These are phyloP conservation scores for Gymnosoma rotundatum DNA, from an alignment of 2,888 invertebrate species.

Conservation along the genomic window DNA sequence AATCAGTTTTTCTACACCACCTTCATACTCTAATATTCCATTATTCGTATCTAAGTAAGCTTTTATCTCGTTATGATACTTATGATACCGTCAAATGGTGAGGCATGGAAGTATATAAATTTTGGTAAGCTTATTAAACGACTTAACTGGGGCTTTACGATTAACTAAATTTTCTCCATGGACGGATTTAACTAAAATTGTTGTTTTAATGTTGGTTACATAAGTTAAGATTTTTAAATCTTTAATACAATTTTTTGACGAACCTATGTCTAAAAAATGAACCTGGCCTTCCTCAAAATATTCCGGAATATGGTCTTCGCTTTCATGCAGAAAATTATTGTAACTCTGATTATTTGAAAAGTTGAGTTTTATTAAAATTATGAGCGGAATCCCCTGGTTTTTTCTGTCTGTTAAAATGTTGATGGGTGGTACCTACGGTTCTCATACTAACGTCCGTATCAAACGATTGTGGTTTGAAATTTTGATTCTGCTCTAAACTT, in stretches of 20 bases:
- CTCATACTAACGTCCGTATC: not conserved
- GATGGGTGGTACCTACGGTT: not conserved
- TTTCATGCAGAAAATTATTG: not conserved
- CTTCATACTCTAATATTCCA: constrained; percentile 5
- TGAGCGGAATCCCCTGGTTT: not conserved
- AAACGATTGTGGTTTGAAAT: not conserved
- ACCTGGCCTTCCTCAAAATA: not conserved
- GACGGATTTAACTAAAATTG: not conserved
- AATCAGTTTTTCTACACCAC: not conserved
- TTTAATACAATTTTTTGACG: constrained; percentile 9
- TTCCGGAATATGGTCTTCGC: not conserved
- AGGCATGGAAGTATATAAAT: constrained; percentile 31
- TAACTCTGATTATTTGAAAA: not conserved
- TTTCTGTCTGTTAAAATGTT: not conserved
- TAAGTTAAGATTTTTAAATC: not conserved
- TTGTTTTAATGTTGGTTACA: not conserved
- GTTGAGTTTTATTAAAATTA: not conserved
- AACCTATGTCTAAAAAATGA: not conserved
- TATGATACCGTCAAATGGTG: not conserved
- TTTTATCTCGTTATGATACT: constrained; percentile 26
- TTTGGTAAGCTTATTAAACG: not conserved
- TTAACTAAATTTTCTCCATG: constrained; percentile 5
- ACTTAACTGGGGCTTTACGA: not conserved
- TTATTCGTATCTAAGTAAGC: constrained; percentile 4
- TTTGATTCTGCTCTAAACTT: not conserved